Evolutionary conservation across 2,797 vertebrate genomes (phyloP), one percentile per base, ranked within the genome.

Genomic region (Carapus acus): DNA sequence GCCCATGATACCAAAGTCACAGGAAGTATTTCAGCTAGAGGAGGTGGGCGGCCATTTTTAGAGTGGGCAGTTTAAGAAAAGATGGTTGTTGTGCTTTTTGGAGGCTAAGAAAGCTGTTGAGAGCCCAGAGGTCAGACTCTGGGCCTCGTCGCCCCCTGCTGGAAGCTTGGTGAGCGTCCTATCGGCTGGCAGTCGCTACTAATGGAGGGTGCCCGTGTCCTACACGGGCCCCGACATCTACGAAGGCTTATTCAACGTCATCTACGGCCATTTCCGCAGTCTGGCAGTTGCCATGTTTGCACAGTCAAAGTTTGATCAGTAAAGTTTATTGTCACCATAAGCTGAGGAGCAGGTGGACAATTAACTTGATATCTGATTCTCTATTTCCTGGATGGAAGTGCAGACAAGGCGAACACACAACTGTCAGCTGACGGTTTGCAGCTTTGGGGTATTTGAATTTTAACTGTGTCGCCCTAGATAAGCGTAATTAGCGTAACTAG

Each of bases 41-140:
- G 42, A 37, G 1, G 6, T 7, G 31, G 37, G 16, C 23, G 58
- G 15, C 36, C 3, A 36, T 38, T 58, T 55, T 17, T n/a, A 47
- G 34, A 49, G 24, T 5, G 24, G 9, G 37, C 29, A 71, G 63
- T 69, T 27, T 9, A 75, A 65, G 13, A 73, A 63, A 61, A 49
- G 53, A 60, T 56, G 61, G 74, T 71, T 69, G 7, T 80, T 87
- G 83, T 85, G 84, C 85, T 85, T 84, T 78, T 55, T 55, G 55
- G 14, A 80, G 68, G 73, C 63, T 67, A 60, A 58, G 19, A 62
- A 59, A 61, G 59, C 58, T 73, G 43, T 17, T 58, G 22, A 50
- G 44, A 31, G 44, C 17, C 56, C 16, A 43, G 33, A 62, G 53
- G 33, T 69, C 60, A 67, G 58, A 74, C 43, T 43, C 29, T 23